Conservation (phyloP, 2,113 vertebrate species). For the Sorex araneus region DNA sequence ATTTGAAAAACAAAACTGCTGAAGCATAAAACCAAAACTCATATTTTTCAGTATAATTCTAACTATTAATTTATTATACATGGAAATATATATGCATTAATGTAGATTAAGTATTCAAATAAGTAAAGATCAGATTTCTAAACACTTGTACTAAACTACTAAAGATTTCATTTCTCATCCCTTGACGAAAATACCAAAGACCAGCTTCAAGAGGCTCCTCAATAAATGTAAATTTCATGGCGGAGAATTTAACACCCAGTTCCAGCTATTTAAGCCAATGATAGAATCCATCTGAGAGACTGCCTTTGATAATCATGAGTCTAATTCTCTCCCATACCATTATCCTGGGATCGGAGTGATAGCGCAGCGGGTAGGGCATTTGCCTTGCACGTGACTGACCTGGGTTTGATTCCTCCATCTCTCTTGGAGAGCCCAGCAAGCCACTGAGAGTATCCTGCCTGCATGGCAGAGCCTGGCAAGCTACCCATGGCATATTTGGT, state of each 20-base stretch:
- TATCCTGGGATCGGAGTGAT: no score
- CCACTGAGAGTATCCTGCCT: no score
- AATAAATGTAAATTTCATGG: conserved; percentile 61
- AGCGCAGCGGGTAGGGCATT: no score
- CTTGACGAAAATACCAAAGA: conserved; percentile 35
- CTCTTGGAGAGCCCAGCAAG: no score
- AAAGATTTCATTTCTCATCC: conserved; percentile 45
- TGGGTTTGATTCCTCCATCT: no score
- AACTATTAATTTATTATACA: conserved; percentile 48
- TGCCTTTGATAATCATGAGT: not conserved
- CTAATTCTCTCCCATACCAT: not conserved
- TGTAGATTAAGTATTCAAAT: conserved; percentile 64
- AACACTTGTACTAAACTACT: conserved; percentile 15
- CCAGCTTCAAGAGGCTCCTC: conserved; percentile 48
- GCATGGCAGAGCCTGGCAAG: no score
- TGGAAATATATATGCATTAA: not conserved
- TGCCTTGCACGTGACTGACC: no score
- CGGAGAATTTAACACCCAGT: conserved; percentile 44
- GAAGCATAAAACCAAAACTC: conserved; percentile 36
- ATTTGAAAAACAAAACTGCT: conserved; percentile 47
- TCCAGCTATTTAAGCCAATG: conserved; percentile 40
- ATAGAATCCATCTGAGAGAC: conserved; percentile 41
- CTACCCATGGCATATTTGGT: no score
- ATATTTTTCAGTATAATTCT: conserved; percentile 51
- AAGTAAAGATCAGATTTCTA: conserved; percentile 52